Evolutionary conservation across 2,888 invertebrate species (phyloP).

Genomic region (Auanema sp.): DNA sequence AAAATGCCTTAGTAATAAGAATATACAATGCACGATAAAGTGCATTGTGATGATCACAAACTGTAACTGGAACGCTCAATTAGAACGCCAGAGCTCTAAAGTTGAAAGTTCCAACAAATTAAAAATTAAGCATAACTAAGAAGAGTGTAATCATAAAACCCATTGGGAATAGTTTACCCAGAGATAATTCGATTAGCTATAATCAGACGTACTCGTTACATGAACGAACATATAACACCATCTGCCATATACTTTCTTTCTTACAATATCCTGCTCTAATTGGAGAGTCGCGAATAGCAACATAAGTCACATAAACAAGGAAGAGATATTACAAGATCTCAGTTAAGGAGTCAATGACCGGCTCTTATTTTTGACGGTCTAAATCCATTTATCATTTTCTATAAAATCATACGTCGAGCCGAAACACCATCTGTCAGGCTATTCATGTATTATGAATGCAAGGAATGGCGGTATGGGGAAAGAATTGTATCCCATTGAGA

Average conservation of each 20-base stretch:
- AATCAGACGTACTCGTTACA: conserved; percentile 19
- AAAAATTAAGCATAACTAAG: too few relatives aligned
- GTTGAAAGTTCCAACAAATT: too few relatives aligned
- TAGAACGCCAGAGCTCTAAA: too few relatives aligned
- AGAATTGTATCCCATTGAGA: neutral
- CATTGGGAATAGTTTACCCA: conserved; percentile 21
- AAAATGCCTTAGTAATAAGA: too few relatives aligned
- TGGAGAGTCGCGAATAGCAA: neutral
- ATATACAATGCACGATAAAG: too few relatives aligned
- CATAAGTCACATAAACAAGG: neutral
- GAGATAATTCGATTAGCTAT: conserved; percentile 22
- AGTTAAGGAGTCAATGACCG: conserved; percentile 1
- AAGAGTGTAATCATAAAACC: conserved; percentile 12
- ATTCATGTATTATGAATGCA: conserved; percentile 3
- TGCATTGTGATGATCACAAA: too few relatives aligned
- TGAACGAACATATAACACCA: conserved; percentile 19
- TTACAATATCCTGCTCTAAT: neutral
- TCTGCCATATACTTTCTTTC: conserved; percentile 15
- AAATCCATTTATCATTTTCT: neutral
- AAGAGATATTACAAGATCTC: conserved; percentile 1
- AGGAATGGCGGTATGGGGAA: conserved; percentile 2
- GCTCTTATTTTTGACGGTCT: neutral
- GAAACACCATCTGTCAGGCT: conserved; percentile 5
- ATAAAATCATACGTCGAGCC: conserved; percentile 2
- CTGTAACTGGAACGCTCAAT: too few relatives aligned